Conservation (phyloP, 2,888 invertebrate species). For the Yponomeuta evonymella region DNA sequence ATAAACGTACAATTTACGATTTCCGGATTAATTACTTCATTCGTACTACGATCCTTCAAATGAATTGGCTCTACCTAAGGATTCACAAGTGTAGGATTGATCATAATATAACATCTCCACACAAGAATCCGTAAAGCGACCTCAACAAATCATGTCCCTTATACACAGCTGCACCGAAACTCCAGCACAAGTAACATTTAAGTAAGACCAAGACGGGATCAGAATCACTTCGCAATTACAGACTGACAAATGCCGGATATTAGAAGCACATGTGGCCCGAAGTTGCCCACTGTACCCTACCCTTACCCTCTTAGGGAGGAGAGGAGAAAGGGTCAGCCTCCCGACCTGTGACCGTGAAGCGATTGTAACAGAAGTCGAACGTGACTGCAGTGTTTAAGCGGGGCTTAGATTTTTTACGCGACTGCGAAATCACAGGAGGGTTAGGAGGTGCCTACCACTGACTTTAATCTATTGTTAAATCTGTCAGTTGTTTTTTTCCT, state of each 20-base stretch:
- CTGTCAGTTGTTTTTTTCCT: too few relatives aligned
- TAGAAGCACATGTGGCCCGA: conserved; percentile 69
- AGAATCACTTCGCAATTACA: conserved; percentile 72
- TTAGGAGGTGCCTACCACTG: too few relatives aligned
- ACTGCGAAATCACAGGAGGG: too few relatives aligned
- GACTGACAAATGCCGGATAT: conserved; percentile 73
- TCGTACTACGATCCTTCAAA: too few relatives aligned
- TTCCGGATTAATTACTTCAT: too few relatives aligned
- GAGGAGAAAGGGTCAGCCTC: conserved; percentile 14
- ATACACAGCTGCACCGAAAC: conserved; percentile 21
- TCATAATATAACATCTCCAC: neutral
- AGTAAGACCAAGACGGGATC: conserved; percentile 64
- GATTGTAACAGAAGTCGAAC: neutral
- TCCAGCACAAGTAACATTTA: conserved; percentile 60
- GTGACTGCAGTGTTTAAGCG: too few relatives aligned
- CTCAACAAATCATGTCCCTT: conserved; percentile 7
- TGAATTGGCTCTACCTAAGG: too few relatives aligned
- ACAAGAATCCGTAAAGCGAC: neutral
- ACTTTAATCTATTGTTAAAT: too few relatives aligned
- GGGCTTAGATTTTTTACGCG: too few relatives aligned
- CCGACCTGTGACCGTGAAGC: conserved; percentile 7
- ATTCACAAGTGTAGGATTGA: too few relatives aligned
- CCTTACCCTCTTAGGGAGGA: neutral
- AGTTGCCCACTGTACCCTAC: conserved; percentile 31
- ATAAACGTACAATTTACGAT: too few relatives aligned